These are phyloP conservation scores for Corythornis madagascariensis DNA, from an alignment of 2,113 vertebrate genomes.

Conservation along the genomic window DNA sequence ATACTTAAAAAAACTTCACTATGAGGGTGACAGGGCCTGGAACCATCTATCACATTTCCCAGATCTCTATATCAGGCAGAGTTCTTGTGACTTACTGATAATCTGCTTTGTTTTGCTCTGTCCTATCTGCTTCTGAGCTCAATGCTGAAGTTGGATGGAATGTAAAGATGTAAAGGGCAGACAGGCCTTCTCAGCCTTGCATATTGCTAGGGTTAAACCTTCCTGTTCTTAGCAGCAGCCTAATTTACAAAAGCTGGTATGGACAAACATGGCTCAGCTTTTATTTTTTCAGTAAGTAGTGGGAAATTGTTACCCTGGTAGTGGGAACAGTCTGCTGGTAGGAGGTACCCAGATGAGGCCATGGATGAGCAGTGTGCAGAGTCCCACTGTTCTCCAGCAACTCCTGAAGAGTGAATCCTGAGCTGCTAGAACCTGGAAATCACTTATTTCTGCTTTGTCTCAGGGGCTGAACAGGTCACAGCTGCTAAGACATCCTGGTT, in stretches of 20 bases:
- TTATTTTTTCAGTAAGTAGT: background rate
- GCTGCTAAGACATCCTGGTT: background rate
- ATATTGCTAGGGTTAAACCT: background rate
- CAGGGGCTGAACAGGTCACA: background rate
- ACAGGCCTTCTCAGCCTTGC: background rate
- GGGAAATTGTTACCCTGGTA: background rate
- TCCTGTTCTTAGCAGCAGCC: background rate
- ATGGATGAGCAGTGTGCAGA: background rate
- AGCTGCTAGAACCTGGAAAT: background rate
- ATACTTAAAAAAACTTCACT: background rate
- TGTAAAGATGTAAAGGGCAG: background rate
- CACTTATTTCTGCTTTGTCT: background rate
- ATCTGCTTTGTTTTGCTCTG: background rate
- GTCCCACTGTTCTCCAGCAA: background rate
- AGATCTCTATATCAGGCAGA: background rate
- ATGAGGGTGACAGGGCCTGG: too few relatives aligned
- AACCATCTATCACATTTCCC: background rate
- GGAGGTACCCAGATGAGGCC: background rate
- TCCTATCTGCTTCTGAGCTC: background rate
- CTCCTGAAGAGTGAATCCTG: background rate
- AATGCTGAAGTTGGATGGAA: background rate
- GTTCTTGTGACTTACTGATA: background rate
- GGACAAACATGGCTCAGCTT: background rate
- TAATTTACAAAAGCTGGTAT: background rate
- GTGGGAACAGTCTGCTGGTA: background rate